These are phyloP conservation scores for Galerucella pusilla DNA, from an alignment of 2,888 invertebrate genomes.

Conservation along the genomic window DNA sequence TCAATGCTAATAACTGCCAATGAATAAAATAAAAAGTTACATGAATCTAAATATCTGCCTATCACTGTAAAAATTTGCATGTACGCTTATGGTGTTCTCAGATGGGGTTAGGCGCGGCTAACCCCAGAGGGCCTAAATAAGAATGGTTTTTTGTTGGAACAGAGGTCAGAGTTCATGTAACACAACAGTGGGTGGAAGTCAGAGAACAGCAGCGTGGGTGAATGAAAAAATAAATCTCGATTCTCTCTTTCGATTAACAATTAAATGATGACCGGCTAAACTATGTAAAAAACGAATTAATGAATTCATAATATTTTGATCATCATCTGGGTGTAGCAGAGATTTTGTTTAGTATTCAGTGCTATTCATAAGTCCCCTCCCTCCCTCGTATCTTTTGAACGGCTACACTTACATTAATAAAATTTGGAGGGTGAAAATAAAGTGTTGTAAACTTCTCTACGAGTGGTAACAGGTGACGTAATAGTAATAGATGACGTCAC, in stretches of 20 bases:
- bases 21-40: no score
- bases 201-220: slow-evolving; percentile 27
- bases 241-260: slow-evolving; percentile 22
- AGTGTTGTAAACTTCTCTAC: no score
- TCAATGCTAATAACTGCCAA: no score
- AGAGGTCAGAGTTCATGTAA: slow-evolving; percentile 38
- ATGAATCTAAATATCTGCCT: no score
- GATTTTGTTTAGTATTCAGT: no score
- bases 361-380: no score
- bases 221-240: slow-evolving; percentile 26
- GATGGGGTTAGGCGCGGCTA: slow-evolving; percentile 34
- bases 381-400: no score
- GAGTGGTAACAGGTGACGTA: no score
- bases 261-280: slow-evolving; percentile 18
- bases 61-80: not conserved
- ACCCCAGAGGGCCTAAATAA: slow-evolving; percentile 30
- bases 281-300: not conserved
- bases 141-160: slow-evolving; percentile 34
- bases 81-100: slow-evolving; percentile 12
- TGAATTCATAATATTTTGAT: not conserved
- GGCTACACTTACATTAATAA: no score
- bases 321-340: no score
- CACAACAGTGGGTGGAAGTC: slow-evolving; percentile 33
- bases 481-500: no score
- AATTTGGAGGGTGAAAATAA: no score